Percentiles rank a stretch among this genome's conserved stretches.
These are phyloP conservation scores for Lithobates sylvaticus DNA, from an alignment of 2,797 vertebrate genomes.

Conservation along the genomic window DNA sequence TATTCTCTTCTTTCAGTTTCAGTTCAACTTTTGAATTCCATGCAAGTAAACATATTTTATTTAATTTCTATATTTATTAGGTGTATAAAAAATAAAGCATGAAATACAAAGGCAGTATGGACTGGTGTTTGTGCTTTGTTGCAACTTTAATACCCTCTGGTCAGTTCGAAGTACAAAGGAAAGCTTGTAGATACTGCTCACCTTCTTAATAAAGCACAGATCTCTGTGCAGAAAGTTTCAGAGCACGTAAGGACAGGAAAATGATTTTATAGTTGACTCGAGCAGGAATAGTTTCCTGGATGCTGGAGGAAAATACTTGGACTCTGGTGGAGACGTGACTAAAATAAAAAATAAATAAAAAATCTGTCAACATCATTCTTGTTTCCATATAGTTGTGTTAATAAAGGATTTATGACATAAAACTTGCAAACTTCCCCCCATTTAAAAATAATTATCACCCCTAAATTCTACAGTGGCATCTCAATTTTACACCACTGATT, in stretches of 20 bases:
- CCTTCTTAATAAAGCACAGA: slow-evolving; percentile 54
- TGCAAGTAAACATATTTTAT: neutral
- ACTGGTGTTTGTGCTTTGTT: slow-evolving; percentile 47
- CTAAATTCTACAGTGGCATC: slow-evolving; percentile 9
- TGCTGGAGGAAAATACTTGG: slow-evolving; percentile 40
- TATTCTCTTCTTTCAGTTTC: no score
- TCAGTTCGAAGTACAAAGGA: slow-evolving; percentile 49
- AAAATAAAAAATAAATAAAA: slow-evolving; percentile 22
- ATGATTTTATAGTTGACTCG: slow-evolving; percentile 37
- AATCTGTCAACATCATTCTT: slow-evolving; percentile 42
- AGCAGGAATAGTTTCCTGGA: slow-evolving; percentile 44
- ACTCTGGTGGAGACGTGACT: slow-evolving; percentile 40
- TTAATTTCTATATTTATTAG: slow-evolving; percentile 25
- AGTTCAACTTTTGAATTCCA: no score
- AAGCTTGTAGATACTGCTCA: slow-evolving; percentile 31
- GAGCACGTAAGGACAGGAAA: slow-evolving; percentile 51
- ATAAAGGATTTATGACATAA: slow-evolving; percentile 47
- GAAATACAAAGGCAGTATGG: slow-evolving; percentile 32
- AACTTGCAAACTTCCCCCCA: neutral
- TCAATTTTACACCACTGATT: slow-evolving; percentile 11
- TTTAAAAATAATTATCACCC: slow-evolving; percentile 24
- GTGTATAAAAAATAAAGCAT: slow-evolving; percentile 13
- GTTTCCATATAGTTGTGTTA: slow-evolving; percentile 30
- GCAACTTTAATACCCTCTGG: slow-evolving; percentile 55
- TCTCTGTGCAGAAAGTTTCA: slow-evolving; percentile 57